Evolutionary conservation across 2,113 vertebrate species (phyloP), one percentile per base, ranked within the genome.

Genomic region (Tachysurus vachellii): DNA sequence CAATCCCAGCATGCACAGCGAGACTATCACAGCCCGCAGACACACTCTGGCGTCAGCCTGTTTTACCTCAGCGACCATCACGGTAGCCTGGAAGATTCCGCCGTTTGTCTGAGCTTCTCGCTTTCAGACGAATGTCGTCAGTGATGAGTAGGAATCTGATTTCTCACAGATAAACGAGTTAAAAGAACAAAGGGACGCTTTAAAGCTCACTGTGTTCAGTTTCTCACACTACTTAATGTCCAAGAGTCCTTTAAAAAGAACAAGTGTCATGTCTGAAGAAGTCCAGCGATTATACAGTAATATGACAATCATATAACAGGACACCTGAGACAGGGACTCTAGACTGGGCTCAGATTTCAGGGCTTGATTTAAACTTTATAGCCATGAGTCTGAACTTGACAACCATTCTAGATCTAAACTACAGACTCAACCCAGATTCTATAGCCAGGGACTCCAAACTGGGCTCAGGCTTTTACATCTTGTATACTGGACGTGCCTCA

Each of bases 1-100:
- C 83, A 61, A 28, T 89, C 86, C 87, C 89, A 87, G 86, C 77
- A 85, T 87, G 88, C 85, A 71, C 26, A 31, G 77, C 85, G 31
- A 13, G 19, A 10, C 26, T 44, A n/a, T 47, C 12, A 59, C 12
- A 13, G 13, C 21, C 54, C 66, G 23, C 31, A 83, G 42, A 87
- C 68, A 57, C 62, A 31, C 42, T 31, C 80, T 57, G 4, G 12
- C 70, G 21, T 12, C 84, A 62, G 56, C 8, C 36, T 44, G 57
- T 56, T 76, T 62, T 47, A 75, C 54, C 70, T 85, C 71, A 76
- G 23, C 61, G 23, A 59, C 50, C 68, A 75, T 54, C 16, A 4
- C 13, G 6, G 23, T 56, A 79, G 13, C 13, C 76, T 79, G 26
- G 50, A 31, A 53, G 23, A 79, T 50, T 54, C 13, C 50, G 12